Base-by-base conservation (phyloP, 1,140 invertebrate species). In the Steinernema feltiae region DNA sequence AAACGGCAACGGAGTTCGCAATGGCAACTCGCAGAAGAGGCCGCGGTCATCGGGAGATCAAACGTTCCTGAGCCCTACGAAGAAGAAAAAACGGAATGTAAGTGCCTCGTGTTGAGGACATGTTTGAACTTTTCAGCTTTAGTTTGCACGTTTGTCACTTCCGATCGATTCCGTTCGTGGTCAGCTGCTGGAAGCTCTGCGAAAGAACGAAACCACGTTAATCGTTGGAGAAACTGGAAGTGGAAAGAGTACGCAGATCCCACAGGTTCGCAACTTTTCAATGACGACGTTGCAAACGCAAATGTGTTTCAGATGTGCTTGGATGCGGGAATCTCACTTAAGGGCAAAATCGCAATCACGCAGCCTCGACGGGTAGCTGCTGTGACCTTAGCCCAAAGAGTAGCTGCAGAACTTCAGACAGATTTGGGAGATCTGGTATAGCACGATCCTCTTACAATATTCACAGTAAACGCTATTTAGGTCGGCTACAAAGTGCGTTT, bases 401-500 rank as follows among this genome's bases (percentile, higher is more conserved):
- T 98, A 0, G 92, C 95, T 0, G 88, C 91, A 78, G 94, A 95
- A 86, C 90, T 90, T 82, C 89, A 88, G 32, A 86, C 81, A 31
- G 80, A 87, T 71, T 81, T 92, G n/a, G 94, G 94, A 24, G 89
- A 90, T 77, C 86, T 90, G 69, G 92, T 89, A 81, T 78, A 46
- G 2, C n/a, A n/a, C 32, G 69, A 32, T 72, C 32, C 24, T 69
- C 21, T 2, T 1, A 1, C 41, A 86, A 27, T 31, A 77, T 78
- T 7, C 31, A n/a, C 31, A 30, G 17, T 53, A 3, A 53, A 1
- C 32, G 41, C 24, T 30, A 73, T 76, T 71, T 53, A 84, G 88
- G 88, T 96, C 63, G 94, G 94, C 0, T 98, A 96, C 85, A 91
- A 91, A 80, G 93, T 98, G 0, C 90, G 96, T 82, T 98, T 97